Percentiles rank a stretch among this genome's conserved stretches.
phyloP scores from a whole-genome alignment of 2,888 invertebrate species.

The Oscheius onirici region DNA sequence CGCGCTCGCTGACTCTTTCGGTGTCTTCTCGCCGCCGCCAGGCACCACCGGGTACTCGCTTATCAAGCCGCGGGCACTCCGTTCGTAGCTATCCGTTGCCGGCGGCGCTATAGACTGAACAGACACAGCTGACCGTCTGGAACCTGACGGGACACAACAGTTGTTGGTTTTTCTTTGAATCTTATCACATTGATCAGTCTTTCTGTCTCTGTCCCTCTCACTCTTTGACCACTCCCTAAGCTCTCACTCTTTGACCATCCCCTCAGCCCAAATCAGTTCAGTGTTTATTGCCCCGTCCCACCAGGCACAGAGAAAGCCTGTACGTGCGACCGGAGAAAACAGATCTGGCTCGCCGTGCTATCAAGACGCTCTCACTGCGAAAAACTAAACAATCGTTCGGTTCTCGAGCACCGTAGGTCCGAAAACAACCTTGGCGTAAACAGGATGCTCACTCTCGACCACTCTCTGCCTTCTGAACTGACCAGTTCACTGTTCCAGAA shows the following conservation, averaged over 20 bases:
- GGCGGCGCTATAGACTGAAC: too few relatives aligned
- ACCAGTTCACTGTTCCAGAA: too few relatives aligned
- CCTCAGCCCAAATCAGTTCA: neutral
- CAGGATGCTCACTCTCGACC: too few relatives aligned
- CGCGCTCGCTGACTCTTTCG: slow-evolving; percentile 2
- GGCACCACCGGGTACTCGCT: slow-evolving; percentile 31
- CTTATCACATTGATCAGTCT: neutral
- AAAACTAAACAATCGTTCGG: too few relatives aligned
- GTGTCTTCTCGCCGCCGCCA: slow-evolving; percentile 23
- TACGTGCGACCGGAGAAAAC: too few relatives aligned
- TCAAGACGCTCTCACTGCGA: too few relatives aligned
- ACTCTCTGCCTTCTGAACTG: too few relatives aligned
- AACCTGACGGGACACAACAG: neutral
- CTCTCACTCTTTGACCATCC: neutral
- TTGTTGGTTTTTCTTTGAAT: neutral
- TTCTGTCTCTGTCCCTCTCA: neutral
- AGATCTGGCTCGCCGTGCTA: too few relatives aligned
- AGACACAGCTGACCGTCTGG: slow-evolving; percentile 11
- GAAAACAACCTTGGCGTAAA: too few relatives aligned
- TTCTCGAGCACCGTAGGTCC: too few relatives aligned
- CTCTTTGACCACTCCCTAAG: neutral
- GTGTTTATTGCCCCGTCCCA: neutral
- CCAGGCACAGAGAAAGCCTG: neutral
- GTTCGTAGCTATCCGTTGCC: slow-evolving; percentile 10
- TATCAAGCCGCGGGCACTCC: slow-evolving; percentile 23